Conservation (phyloP, 1,140 invertebrate species). For the Meteorus sp. region DNA sequence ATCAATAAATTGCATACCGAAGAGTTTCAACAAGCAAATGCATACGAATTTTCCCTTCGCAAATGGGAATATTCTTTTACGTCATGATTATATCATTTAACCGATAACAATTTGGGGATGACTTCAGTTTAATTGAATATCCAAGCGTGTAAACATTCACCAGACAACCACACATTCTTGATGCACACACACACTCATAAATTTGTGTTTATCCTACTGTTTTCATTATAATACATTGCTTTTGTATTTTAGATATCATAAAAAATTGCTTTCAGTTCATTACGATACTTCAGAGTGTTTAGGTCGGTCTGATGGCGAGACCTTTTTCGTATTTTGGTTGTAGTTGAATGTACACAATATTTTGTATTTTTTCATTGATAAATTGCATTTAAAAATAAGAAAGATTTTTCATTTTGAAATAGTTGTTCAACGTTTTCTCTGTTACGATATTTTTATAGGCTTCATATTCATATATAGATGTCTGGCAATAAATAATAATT, state of each 20-base stretch:
- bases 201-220: neutral
- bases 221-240: slow-evolving; percentile 52
- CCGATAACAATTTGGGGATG: neutral
- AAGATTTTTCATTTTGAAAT: too few species aligned
- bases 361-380: neutral
- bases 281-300: slow-evolving; percentile 34
- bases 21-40: too few species aligned
- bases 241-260: slow-evolving; percentile 30
- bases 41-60: too few species aligned
- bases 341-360: neutral
- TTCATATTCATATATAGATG: neutral
- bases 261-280: slow-evolving; percentile 39
- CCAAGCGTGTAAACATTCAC: neutral
- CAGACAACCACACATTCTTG: neutral
- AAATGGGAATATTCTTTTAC: too few species aligned
- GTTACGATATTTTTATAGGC: too few species aligned
- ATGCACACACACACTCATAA: neutral
- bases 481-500: neutral
- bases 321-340: neutral
- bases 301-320: slow-evolving; percentile 33
- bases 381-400: neutral
- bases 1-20: too few species aligned
- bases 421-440: too few species aligned
- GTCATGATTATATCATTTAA: too few species aligned
- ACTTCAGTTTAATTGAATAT: too few species aligned